phyloP scores from a whole-genome alignment of 2,888 invertebrate species.

The Nebria brevicollis region DNA sequence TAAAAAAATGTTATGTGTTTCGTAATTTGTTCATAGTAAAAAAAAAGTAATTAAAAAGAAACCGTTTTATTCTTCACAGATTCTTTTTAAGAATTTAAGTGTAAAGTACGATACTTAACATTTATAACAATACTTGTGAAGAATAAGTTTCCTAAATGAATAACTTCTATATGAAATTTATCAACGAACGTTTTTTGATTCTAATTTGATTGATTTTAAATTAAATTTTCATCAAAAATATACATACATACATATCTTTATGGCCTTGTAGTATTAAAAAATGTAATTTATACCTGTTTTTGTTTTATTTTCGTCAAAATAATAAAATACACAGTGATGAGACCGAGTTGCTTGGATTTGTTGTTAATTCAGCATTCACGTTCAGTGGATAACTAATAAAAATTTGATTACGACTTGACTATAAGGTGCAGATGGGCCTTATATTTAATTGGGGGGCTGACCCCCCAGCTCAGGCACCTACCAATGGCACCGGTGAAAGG shows the following conservation, averaged over 20 bases:
- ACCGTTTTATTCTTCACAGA: too few species aligned
- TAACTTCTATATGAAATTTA: too few species aligned
- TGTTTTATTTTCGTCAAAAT: neutral
- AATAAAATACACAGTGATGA: neutral
- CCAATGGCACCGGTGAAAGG: neutral
- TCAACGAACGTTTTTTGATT: neutral
- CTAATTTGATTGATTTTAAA: too few species aligned
- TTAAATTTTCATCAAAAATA: too few species aligned
- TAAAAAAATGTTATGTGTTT: too few species aligned
- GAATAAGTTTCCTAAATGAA: neutral
- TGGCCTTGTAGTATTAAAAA: too few species aligned
- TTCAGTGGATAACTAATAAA: neutral
- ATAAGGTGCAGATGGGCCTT: neutral
- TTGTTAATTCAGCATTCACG: neutral
- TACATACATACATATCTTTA: too few species aligned
- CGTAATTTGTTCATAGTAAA: too few species aligned
- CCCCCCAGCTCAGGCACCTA: neutral
- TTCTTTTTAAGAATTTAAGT: too few species aligned
- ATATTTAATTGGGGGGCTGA: neutral
- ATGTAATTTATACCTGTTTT: too few species aligned
- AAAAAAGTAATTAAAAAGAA: too few species aligned
- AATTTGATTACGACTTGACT: neutral
- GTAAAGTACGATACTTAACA: too few species aligned
- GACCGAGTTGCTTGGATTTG: neutral
- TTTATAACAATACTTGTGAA: neutral